Evolutionary conservation across 2,113 vertebrate species (phyloP).

Genomic region (Myrmophylax atrothorax): DNA sequence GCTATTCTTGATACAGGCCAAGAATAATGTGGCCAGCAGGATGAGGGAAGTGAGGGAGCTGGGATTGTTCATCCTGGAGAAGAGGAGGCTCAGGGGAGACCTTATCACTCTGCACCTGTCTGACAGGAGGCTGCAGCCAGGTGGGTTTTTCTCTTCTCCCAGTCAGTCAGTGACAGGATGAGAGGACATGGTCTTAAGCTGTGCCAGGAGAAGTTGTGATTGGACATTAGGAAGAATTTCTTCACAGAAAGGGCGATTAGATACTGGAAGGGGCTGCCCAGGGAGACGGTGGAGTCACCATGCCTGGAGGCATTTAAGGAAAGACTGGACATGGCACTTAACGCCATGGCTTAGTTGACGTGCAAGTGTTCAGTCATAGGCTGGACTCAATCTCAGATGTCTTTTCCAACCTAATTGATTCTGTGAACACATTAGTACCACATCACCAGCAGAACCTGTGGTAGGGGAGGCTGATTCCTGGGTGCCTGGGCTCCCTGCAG

Average conservation of each 20-base stretch:
- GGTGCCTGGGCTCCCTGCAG: neutral
- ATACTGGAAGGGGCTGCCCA: rapidly evolving
- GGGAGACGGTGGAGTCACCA: rapidly evolving
- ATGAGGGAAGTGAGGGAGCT: neutral
- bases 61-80: neutral
- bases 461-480: rapidly evolving
- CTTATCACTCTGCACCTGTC: too few species aligned
- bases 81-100: too few species aligned
- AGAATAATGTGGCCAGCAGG: too few species aligned
- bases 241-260: neutral
- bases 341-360: neutral
- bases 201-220: neutral
- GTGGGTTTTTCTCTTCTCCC: neutral
- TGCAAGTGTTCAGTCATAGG: neutral
- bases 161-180: neutral
- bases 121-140: neutral
- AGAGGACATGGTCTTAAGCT: neutral
- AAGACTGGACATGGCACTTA: neutral
- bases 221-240: neutral
- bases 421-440: neutral
- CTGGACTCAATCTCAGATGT: neutral
- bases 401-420: neutral
- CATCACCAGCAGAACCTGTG: neutral
- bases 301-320: neutral
- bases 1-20: too few species aligned